Evolutionary conservation across 2,888 invertebrate species (phyloP).

Genomic region (Automeris io): DNA sequence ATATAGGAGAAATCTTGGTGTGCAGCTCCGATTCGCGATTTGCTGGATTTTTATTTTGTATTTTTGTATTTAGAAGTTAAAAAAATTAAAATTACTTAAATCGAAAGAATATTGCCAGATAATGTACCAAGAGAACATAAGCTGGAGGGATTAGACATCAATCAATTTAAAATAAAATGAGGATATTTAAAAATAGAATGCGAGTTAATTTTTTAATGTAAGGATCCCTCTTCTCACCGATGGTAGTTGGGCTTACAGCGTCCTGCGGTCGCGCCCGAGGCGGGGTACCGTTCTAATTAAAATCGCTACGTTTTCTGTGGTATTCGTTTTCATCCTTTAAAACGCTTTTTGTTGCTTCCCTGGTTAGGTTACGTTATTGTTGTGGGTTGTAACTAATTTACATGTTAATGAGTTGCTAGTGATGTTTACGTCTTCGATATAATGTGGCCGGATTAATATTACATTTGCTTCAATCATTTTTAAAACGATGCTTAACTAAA

Average conservation of each 20-base stretch:
- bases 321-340: constrained; percentile 69
- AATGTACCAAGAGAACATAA: too few relatives aligned
- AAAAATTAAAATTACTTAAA: too few relatives aligned
- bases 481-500: background rate
- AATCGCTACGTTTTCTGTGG: constrained; percentile 67
- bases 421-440: constrained; percentile 24
- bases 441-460: constrained; percentile 5
- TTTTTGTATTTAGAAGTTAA: too few relatives aligned
- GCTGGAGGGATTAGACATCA: background rate
- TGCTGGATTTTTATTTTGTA: too few relatives aligned
- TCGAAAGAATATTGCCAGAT: too few relatives aligned
- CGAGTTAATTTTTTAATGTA: constrained; percentile 39
- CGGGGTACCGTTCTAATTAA: constrained; percentile 65
- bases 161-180: constrained; percentile 2
- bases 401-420: constrained; percentile 66
- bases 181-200: constrained; percentile 22
- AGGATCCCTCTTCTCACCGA: constrained; percentile 14
- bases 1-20: too few relatives aligned
- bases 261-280: constrained; percentile 59
- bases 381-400: constrained; percentile 69
- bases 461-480: constrained; percentile 3
- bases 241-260: constrained; percentile 45
- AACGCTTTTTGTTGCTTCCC: constrained; percentile 63
- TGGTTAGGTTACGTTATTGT: constrained; percentile 63
- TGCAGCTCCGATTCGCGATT: too few relatives aligned